Conservation (phyloP, 53 echinoderm and acorn worm genomes). For the Pentamera pediparva region DNA sequence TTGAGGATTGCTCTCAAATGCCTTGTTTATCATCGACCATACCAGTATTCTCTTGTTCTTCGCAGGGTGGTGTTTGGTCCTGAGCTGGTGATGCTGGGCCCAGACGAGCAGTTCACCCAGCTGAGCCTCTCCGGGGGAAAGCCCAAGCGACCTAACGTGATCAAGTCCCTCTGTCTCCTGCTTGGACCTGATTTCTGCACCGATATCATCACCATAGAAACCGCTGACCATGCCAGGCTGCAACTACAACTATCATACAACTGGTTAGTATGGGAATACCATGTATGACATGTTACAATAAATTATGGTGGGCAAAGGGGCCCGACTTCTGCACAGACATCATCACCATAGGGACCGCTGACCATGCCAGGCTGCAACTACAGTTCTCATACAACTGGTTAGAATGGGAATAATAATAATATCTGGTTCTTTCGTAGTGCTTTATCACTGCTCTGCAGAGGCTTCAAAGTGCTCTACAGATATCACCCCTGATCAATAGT, state of each 20-base stretch:
- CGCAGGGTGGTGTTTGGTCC: slow-evolving; percentile 95
- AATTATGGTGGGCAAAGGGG: slow-evolving; percentile 31
- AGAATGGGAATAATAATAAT: too few relatives aligned
- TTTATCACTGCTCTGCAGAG: too few relatives aligned
- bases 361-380: slow-evolving; percentile 58
- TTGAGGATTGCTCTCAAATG: too few relatives aligned
- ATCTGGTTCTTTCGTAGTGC: too few relatives aligned
- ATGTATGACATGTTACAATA: neutral
- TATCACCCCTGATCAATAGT: too few relatives aligned
- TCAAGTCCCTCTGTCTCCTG: slow-evolving; percentile 94
- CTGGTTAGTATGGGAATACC: slow-evolving; percentile 55
- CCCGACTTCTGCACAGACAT: slow-evolving; percentile 99
- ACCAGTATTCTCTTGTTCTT: neutral
- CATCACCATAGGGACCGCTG: slow-evolving; percentile 72
- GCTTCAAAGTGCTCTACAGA: too few relatives aligned
- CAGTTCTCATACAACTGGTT: slow-evolving; percentile 99
- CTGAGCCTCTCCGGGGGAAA: slow-evolving; percentile 96
- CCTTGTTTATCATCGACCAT: too few relatives aligned
- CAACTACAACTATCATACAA: slow-evolving; percentile 98
- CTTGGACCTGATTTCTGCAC: slow-evolving; percentile 98
- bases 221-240: slow-evolving; percentile 87
- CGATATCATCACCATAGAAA: slow-evolving; percentile 98
- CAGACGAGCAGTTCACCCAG: slow-evolving; percentile 99
- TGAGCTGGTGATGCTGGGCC: slow-evolving; percentile 97
- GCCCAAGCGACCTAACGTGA: slow-evolving; percentile 96